Conservation (phyloP, 1,140 invertebrate genomes). For the Drosophila ohnishii region DNA sequence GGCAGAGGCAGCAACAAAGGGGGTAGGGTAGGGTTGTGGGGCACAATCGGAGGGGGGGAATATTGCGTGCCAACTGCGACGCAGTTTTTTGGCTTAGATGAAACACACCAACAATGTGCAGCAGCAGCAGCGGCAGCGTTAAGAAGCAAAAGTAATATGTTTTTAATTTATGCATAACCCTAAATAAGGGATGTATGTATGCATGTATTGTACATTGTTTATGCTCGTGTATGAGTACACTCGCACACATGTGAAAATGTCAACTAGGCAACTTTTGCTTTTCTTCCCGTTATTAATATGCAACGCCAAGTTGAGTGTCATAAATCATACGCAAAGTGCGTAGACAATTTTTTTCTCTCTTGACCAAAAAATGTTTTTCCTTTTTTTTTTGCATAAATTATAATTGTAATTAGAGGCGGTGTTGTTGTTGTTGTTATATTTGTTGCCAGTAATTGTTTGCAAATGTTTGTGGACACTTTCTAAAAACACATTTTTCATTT, state of each 20-base stretch:
- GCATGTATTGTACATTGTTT: conserved; percentile 7
- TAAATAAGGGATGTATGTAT: conserved; percentile 32
- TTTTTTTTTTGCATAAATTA: conserved; percentile 67
- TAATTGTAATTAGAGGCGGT: conserved; percentile 48
- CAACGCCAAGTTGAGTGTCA: conserved; percentile 56
- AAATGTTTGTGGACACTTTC: conserved; percentile 62
- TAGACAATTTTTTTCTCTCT: conserved; percentile 51
- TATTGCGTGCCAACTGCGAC: conserved; percentile 66
- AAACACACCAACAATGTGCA: conserved; percentile 28
- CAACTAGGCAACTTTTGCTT: conserved; percentile 66
- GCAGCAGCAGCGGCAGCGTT: conserved; percentile 5
- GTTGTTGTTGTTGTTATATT: conserved; percentile 7
- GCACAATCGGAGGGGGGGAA: conserved; percentile 19
- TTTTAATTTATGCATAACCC: conserved; percentile 74
- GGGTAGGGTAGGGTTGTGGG: conserved; percentile 1
- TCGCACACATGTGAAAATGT: conserved; percentile 24
- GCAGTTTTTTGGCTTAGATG: conserved; percentile 26
- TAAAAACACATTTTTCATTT: conserved; percentile 40
- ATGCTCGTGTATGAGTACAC: neutral
- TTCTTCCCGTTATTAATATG: conserved; percentile 75
- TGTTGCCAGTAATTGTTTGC: conserved; percentile 59
- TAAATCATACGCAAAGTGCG: conserved; percentile 74
- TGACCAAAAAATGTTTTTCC: conserved; percentile 41
- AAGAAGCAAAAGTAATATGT: conserved; percentile 30
- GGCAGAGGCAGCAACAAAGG: conserved; percentile 41